A percentile compares a stretch with the other conserved stretches of the same genome.
Evolutionary conservation across 2,888 invertebrate genomes (phyloP).

Genomic region (Dioctria linearis): DNA sequence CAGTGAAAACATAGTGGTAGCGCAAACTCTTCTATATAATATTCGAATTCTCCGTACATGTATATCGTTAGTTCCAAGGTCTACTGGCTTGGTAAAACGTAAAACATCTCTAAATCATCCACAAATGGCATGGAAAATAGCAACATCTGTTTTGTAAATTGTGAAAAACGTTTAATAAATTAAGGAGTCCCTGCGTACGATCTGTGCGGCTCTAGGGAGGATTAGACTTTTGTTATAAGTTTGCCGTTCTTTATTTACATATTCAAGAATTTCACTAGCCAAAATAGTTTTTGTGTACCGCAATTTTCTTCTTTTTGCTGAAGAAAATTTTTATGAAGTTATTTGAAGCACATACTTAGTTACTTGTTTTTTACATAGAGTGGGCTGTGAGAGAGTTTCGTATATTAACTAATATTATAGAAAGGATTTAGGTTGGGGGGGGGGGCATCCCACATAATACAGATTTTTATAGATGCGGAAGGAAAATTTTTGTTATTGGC

Average conservation of each 20-base stretch:
- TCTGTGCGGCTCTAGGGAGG: not conserved
- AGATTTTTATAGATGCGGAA: not conserved
- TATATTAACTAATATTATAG: too few relatives aligned
- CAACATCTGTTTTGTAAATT: conserved; percentile 61
- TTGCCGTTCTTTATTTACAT: too few relatives aligned
- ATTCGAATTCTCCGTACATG: too few relatives aligned
- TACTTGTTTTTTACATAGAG: too few relatives aligned
- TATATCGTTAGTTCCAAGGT: conserved; percentile 5
- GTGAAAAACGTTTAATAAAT: conserved; percentile 59
- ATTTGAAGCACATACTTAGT: too few relatives aligned
- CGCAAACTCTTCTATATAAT: conserved; percentile 5
- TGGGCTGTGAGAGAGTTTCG: too few relatives aligned
- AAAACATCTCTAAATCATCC: conserved; percentile 59
- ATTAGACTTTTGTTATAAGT: not conserved
- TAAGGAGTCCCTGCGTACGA: conserved; percentile 49
- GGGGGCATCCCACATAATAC: too few relatives aligned
- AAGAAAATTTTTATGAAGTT: too few relatives aligned
- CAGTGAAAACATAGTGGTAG: conserved; percentile 13
- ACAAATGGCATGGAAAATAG: conserved; percentile 61
- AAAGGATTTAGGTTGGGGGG: too few relatives aligned
- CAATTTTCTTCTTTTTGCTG: too few relatives aligned
- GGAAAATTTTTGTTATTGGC: not conserved
- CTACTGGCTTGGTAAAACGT: conserved; percentile 26
- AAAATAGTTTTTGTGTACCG: too few relatives aligned
- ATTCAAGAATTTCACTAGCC: too few relatives aligned